Evolutionary conservation across 1,140 invertebrate species (phyloP), one percentile per base, ranked within the genome.

Genomic region (Brachionus calyciflorus): DNA sequence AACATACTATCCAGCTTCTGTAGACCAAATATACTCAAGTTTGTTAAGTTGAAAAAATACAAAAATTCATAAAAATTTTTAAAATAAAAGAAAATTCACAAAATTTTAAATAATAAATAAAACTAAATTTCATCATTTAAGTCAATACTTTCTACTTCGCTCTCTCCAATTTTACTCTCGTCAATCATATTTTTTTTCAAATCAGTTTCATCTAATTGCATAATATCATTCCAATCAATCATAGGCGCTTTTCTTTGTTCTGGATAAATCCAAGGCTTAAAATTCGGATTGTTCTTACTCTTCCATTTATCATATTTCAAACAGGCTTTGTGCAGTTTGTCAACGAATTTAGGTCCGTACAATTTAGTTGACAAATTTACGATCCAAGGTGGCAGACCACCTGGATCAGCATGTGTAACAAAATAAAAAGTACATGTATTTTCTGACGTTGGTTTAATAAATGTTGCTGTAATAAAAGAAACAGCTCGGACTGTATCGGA

Each of bases 341-440:
- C 55, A 37, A 40, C 21, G 81, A 87, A 88, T 83, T 91, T 91
- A 19, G 92, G 92, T 5, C 91, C 92, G 81, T 93, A 88, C 80
- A 91, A 91, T 79, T 92, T 90, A 28, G 92, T 93, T 57, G 91
- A 88, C 87, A 91, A 91, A 84, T 95, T 94, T 14, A 94, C 91
- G 49, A 93, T 85, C 92, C 92, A 94, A 10, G 90, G 89, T 12
- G 92, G 92, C 76, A 95, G 84, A 79, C 91, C 91, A 70, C 93
- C 93, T 19, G 92, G 93, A 84, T 95, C 92, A 2, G 91, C 92
- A 80, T 93, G 90, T 1, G 92, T 91, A 12, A 93, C 88, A 81
- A 93, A 94, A 9, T 90, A 91, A 26, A 93, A 83, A 83, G 90
- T 89, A 79, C 91, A 92, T 68, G 91, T 90, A 82, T 78, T 77